Evolutionary conservation across 2,888 invertebrate genomes (phyloP), one percentile per base, ranked within the genome.

Genomic region (Troides helena): DNA sequence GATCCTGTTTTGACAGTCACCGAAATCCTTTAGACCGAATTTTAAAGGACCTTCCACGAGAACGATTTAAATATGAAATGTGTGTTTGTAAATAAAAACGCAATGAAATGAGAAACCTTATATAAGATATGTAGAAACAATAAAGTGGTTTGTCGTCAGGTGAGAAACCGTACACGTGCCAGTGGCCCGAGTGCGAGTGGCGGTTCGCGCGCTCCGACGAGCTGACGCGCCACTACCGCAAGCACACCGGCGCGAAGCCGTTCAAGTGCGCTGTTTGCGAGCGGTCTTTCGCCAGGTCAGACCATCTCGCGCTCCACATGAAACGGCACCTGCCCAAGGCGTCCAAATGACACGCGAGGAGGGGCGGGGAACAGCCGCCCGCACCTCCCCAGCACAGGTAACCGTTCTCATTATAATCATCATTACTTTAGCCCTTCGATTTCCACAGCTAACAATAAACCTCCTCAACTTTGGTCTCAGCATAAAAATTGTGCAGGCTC

Each of bases 171-270:
- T 99, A 99, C 93, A 97, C 98, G 85, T 99, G 99, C 92, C 98
- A 98, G 85, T 99, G 99, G 99, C 98, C 98, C 63, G 98, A 98
- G 84, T 99, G 99, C 92, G 98, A 98, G 85, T 99, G 99, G 99
- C 94, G 98, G 82, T 99, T 99, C 88, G 99, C 99, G 70, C 94
- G 99, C 72, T 98, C 98, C 62, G 99, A 99, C 92, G 99, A 99
- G 93, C 93, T 99, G 85, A 99, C 99, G 71, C 96, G 99, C 78
- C 99, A 99, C 88, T 98, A 98, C 93, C 95, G 99, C 82, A 99
- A 99, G 90, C 99, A 99, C 92, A 99, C 99, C 0, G 99, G 99
- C 50, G 98, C 98, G 71, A 98, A 98, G 88, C 99, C 99, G 46
- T 99, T 99, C 94, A 98, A 98, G 87, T 99, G 99, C 86, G 96